A percentile compares a stretch with the other conserved stretches of the same genome.
Evolutionary conservation across 2,888 invertebrate genomes (phyloP).

Genomic region (Leptinotarsa juncta): DNA sequence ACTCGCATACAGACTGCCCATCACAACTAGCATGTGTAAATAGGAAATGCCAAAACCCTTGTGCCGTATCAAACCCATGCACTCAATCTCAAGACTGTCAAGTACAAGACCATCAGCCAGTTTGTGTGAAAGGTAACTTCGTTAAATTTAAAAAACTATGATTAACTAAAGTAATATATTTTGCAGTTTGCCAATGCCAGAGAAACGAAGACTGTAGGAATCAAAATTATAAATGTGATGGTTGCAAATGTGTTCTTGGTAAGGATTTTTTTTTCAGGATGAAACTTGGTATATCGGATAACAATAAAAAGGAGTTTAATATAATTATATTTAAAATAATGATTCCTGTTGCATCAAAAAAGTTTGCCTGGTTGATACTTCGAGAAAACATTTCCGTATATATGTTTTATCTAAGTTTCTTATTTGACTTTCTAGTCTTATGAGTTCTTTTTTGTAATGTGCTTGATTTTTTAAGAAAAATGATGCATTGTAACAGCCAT

Average conservation of each 20-base stretch:
- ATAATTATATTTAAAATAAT: no score
- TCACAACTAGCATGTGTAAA: constrained; percentile 82
- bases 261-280: constrained; percentile 57
- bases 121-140: constrained; percentile 80
- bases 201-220: constrained; percentile 74
- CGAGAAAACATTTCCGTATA: no score
- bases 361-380: no score
- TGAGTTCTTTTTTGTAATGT: no score
- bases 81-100: constrained; percentile 81
- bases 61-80: constrained; percentile 81
- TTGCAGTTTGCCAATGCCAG: constrained; percentile 78
- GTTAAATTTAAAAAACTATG: constrained; percentile 1
- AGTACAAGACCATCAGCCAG: constrained; percentile 84
- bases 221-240: constrained; percentile 73
- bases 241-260: constrained; percentile 77
- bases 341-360: no score
- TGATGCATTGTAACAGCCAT: no score
- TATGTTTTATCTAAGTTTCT: no score
- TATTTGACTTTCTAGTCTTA: no score
- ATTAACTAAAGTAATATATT: constrained; percentile 21
- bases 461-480: no score
- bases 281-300: neutral
- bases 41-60: constrained; percentile 85
- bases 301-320: no score
- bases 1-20: constrained; percentile 83